A percentile compares a stretch with the other conserved stretches of the same genome.
Evolutionary conservation across 2,113 vertebrate species (phyloP).

Genomic region (Nannobrachium achirus): DNA sequence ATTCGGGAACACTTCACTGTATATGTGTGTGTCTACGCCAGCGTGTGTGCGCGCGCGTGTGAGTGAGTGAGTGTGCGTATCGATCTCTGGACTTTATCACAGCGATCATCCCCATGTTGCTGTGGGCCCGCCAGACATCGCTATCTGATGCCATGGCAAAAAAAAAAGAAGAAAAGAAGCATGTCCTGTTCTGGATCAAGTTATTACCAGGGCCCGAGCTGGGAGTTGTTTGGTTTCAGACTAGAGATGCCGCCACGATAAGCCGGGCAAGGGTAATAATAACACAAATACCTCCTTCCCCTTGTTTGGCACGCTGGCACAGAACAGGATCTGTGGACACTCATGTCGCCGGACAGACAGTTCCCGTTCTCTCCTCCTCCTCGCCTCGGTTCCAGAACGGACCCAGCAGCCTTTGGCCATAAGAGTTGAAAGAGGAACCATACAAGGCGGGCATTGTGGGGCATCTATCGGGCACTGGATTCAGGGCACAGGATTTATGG

Average conservation of each 20-base stretch:
- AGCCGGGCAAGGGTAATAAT: conserved; percentile 30
- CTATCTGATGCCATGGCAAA: conserved; percentile 19
- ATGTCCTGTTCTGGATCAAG: not conserved
- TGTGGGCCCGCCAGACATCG: conserved; percentile 21
- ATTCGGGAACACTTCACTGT: conserved; percentile 39
- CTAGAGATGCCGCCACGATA: conserved; percentile 24
- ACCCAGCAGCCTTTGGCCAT: not conserved
- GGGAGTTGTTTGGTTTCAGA: conserved; percentile 7
- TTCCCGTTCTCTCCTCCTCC: not conserved
- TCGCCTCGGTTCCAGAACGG: not conserved
- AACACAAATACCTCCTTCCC: conserved; percentile 37
- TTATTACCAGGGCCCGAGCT: not conserved
- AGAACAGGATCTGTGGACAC: conserved; percentile 6
- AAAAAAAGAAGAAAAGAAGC: no score
- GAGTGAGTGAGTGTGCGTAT: not conserved
- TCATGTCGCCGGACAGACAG: not conserved
- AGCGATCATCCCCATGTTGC: conserved; percentile 47
- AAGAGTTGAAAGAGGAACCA: conserved; percentile 41
- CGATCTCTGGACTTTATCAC: conserved; percentile 2
- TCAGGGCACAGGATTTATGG: conserved; percentile 63
- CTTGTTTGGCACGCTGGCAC: conserved; percentile 22
- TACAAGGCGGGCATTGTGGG: conserved; percentile 77
- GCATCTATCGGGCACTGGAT: conserved; percentile 44
- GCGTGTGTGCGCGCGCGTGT: conserved; percentile 41
- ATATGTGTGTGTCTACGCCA: no score